A percentile compares a stretch with the other conserved stretches of the same genome.
phyloP scores from a whole-genome alignment of 2,113 vertebrate species.

The Pteronura brasiliensis region DNA sequence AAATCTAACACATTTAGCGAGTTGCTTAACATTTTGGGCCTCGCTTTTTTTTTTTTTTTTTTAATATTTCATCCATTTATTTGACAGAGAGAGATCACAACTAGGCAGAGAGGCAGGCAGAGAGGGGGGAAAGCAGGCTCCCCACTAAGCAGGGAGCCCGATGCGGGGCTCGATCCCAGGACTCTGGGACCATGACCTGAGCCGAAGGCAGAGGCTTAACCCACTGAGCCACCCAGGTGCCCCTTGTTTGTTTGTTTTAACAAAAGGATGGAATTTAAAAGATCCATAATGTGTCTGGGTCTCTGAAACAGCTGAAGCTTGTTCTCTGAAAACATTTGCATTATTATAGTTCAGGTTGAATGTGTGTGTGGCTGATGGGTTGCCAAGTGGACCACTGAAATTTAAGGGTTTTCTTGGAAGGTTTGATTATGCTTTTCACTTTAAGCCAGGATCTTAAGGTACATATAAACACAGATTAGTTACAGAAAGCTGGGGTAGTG shows the following conservation, averaged over 20 bases:
- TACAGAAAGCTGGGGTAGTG: not conserved
- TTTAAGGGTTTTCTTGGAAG: not conserved
- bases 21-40: not conserved
- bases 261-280: not conserved
- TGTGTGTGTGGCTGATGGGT: not conserved
- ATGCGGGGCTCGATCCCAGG: too few species aligned
- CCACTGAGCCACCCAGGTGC: too few species aligned
- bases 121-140: too few species aligned
- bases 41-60: not conserved
- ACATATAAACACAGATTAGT: not conserved
- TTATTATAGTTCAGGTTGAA: not conserved
- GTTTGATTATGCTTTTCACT: slow-evolving; percentile 9
- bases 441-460: not conserved
- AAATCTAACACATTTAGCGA: not conserved
- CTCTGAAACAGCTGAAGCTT: slow-evolving; percentile 22
- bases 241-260: too few species aligned
- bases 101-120: too few species aligned
- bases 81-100: too few species aligned
- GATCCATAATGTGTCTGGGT: not conserved
- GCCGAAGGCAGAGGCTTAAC: too few species aligned
- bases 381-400: not conserved
- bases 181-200: too few species aligned
- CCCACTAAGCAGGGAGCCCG: too few species aligned
- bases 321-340: slow-evolving; percentile 6
- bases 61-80: too few species aligned